Conservation (phyloP, 2,888 invertebrate genomes). For the Yponomeuta evonymella region DNA sequence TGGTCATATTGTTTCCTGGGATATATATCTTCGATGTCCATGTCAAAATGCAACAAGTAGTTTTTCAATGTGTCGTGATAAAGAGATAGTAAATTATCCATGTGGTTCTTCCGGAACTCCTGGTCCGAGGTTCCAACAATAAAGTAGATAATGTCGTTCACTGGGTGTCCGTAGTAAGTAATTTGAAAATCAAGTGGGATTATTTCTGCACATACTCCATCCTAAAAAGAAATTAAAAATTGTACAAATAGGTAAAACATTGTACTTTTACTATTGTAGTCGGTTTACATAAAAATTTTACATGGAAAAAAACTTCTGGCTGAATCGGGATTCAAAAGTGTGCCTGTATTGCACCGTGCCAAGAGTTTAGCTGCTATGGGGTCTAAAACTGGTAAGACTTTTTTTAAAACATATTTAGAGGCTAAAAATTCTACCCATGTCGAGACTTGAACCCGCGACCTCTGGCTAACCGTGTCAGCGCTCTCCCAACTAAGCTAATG, state of each 20-base stretch:
- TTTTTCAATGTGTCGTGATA: slow-evolving; percentile 35
- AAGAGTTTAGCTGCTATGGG: too few species aligned
- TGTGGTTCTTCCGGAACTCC: slow-evolving; percentile 36
- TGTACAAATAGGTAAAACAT: too few species aligned
- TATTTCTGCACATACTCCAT: slow-evolving; percentile 33
- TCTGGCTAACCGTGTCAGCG: too few species aligned
- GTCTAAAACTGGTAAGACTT: too few species aligned
- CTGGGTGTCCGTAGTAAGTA: slow-evolving; percentile 36
- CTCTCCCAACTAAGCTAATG: too few species aligned
- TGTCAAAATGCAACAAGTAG: slow-evolving; percentile 36
- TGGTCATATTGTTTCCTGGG: slow-evolving; percentile 37
- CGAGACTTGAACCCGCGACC: too few species aligned
- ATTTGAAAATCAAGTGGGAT: slow-evolving; percentile 44
- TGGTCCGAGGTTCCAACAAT: slow-evolving; percentile 37
- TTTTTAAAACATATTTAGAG: background rate
- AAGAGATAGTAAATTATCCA: slow-evolving; percentile 34
- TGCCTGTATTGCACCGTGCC: too few species aligned
- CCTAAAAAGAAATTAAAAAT: slow-evolving; percentile 28
- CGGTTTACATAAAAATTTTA: too few species aligned
- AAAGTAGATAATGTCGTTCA: slow-evolving; percentile 41
- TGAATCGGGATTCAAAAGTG: too few species aligned
- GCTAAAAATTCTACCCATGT: too few species aligned
- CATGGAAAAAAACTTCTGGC: too few species aligned
- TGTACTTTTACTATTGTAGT: too few species aligned
- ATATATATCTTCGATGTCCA: slow-evolving; percentile 35